A percentile compares a stretch with the other conserved stretches of the same genome.
Evolutionary conservation across 2,113 vertebrate species (phyloP).

Genomic region (Semnopithecus entellus): DNA sequence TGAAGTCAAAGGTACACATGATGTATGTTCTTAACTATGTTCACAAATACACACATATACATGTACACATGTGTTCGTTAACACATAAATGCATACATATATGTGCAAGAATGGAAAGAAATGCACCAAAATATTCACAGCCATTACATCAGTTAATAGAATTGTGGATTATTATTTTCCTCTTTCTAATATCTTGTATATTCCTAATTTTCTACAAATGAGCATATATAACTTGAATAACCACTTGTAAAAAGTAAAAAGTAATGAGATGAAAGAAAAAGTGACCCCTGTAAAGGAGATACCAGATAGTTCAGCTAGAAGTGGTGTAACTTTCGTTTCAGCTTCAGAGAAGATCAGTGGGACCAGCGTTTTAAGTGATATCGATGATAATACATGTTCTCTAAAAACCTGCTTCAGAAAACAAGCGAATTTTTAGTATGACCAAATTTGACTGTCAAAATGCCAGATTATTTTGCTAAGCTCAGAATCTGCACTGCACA

Average conservation of each 20-base stretch:
- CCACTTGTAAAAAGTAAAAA: background rate
- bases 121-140: too few relatives aligned
- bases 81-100: accelerated
- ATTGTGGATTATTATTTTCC: background rate
- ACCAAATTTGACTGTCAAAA: background rate
- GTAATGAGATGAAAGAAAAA: background rate
- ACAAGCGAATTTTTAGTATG: background rate
- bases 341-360: background rate
- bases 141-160: too few relatives aligned
- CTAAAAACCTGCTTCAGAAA: background rate
- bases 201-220: background rate
- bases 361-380: background rate
- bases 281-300: too few relatives aligned
- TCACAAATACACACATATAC: background rate
- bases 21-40: background rate
- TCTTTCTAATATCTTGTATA: background rate
- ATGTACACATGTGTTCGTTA: too few relatives aligned
- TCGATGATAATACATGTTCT: background rate
- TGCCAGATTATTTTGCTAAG: background rate
- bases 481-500: accelerated
- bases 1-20: background rate
- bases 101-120: background rate
- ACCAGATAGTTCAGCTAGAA: accelerated
- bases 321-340: background rate
- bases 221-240: background rate